phyloP scores from a whole-genome alignment of 1,140 invertebrate species.

The Palaemon carinicauda region DNA sequence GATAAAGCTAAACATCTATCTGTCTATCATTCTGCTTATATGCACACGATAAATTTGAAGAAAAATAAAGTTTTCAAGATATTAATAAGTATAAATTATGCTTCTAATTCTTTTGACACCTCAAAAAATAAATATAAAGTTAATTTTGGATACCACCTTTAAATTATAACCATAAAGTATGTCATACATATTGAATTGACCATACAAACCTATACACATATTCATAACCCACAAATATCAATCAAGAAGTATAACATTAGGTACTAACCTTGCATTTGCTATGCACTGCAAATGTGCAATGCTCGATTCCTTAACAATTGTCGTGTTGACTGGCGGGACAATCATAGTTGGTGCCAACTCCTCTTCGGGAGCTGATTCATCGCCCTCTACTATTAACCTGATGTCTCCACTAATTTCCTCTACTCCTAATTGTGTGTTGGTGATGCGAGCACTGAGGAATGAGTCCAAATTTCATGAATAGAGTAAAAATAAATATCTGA shows the following conservation, averaged over 20 bases:
- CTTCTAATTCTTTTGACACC: too few relatives aligned
- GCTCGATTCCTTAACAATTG: conserved; percentile 80
- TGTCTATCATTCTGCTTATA: too few relatives aligned
- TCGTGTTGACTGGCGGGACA: conserved; percentile 80
- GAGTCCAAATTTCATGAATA: not conserved
- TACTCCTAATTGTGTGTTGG: conserved; percentile 86
- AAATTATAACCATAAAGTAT: too few relatives aligned
- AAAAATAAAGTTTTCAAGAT: too few relatives aligned
- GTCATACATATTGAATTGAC: not conserved
- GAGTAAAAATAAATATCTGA: not conserved
- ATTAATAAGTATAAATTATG: too few relatives aligned
- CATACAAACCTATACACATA: not conserved
- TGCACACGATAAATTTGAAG: too few relatives aligned
- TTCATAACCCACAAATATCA: not conserved
- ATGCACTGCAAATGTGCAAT: conserved; percentile 87
- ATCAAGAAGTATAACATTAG: not conserved
- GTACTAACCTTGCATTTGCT: conserved; percentile 80
- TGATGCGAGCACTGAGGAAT: conserved; percentile 76
- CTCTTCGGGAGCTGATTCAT: conserved; percentile 52
- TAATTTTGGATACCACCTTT: too few relatives aligned
- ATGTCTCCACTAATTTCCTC: conserved; percentile 87
- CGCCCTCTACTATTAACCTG: conserved; percentile 71
- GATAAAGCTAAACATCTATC: too few relatives aligned
- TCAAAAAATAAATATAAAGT: too few relatives aligned
- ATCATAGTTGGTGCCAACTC: conserved; percentile 86